Base-by-base conservation (phyloP, 2,888 invertebrate genomes). In the Antheraea assamensis region DNA sequence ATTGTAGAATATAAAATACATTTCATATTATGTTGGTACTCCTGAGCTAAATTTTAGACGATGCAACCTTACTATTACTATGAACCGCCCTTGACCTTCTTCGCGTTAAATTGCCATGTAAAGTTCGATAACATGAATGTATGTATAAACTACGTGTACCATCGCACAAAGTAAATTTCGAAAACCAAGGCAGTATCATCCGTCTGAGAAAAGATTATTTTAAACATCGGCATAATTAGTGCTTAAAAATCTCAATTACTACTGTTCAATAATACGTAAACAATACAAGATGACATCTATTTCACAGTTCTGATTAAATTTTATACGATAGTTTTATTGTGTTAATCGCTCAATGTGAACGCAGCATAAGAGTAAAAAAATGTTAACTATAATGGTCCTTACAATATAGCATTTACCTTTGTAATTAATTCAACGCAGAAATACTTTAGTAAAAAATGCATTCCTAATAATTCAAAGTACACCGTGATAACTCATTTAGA, bases 1-100 rank as follows among this genome's bases (percentile, higher is more conserved):
- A 58, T 58, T n/a, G 24, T 70, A 70, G 35, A 30, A 66, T 19
- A 35, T 70, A 21, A 70, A 70, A 70, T 70, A 70, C 17, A 21
- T 21, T 52, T 52, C 52, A 52, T 52, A 19, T 7, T 21, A 52
- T 52, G 52, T 7, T 52, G 52, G 13, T 58, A 58, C 58, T 24
- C 21, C 5, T 1, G 21, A 21, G 7, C 21, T 21, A 52, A 52
- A 52, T 52, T 19, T 52, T 52, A 52, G 17, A 52, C 19, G 19
- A 19, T 52, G 19, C 17, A 21, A 19, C 17, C 19, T 52, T 52
- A 19, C 19, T 52, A 52, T 19, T 52, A 19, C 17, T 52, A 52
- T 42, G 13, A 13, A 42, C 42, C 42, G 42, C 13, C 42, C 13
- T 10, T 42, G 8, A 13, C 13, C 1, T 13, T 42, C 13, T 42